Percentiles rank a stretch among this genome's conserved stretches.
phyloP scores from a whole-genome alignment of 2,797 vertebrate species.

The Lagodon rhomboides region DNA sequence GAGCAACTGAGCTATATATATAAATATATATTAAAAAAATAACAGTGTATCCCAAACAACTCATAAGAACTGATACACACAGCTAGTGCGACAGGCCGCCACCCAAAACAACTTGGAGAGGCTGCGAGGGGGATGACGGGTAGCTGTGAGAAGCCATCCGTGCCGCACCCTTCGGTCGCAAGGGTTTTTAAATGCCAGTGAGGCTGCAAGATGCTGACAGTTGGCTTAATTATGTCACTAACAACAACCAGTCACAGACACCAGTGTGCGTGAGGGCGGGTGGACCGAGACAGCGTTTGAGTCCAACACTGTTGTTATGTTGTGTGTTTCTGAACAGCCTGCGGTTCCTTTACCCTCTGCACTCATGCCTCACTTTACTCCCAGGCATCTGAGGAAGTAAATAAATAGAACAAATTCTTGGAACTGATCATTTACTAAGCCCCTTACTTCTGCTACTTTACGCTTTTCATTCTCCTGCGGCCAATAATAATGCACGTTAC shows the following conservation, averaged over 20 bases:
- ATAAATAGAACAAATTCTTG: background rate
- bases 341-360: background rate
- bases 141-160: conserved; percentile 29
- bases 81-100: conserved; percentile 54
- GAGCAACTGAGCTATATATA: conserved; percentile 3
- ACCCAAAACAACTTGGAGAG: conserved; percentile 44
- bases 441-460: background rate
- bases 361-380: too few species aligned
- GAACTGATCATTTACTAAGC: background rate
- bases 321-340: background rate
- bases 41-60: conserved; percentile 48
- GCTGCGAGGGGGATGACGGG: conserved; percentile 31
- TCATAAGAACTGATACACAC: conserved; percentile 40
- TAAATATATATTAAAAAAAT: conserved; percentile 9
- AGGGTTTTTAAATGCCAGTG: conserved; percentile 46
- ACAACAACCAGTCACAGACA: conserved; percentile 30
- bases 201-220: conserved; percentile 37
- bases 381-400: too few species aligned
- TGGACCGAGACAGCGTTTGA: background rate
- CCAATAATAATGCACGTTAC: background rate
- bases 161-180: conserved; percentile 47
- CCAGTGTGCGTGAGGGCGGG: background rate
- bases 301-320: conserved; percentile 8
- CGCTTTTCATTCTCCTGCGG: background rate
- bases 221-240: conserved; percentile 39